phyloP scores from a whole-genome alignment of 1,140 invertebrate genomes.

The Caenorhabditis briggsae region DNA sequence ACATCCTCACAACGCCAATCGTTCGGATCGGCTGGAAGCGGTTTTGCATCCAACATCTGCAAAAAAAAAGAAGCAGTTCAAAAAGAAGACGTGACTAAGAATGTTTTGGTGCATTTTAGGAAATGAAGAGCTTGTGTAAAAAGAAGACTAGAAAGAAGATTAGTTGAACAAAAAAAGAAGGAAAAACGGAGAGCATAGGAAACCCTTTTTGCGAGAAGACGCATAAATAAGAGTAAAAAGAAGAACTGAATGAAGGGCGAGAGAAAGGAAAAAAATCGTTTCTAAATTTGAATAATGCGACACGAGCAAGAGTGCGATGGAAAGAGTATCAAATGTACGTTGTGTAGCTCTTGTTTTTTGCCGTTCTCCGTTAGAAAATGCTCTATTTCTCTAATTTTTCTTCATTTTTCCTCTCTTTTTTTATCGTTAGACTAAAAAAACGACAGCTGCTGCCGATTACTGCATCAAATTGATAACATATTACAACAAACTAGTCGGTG shows the following conservation, averaged over 20 bases:
- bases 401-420: not conserved
- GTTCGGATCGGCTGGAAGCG: slow-evolving; percentile 6
- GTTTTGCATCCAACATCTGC: slow-evolving; percentile 28
- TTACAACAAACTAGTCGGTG: not conserved
- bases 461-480: not conserved
- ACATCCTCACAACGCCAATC: slow-evolving; percentile 46
- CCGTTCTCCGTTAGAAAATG: slow-evolving; percentile 12
- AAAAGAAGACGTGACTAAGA: not conserved
- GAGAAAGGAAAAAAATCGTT: slow-evolving; percentile 17
- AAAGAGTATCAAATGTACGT: slow-evolving; percentile 29
- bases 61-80: not conserved
- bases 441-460: not conserved
- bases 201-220: slow-evolving; percentile 14
- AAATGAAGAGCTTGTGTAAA: slow-evolving; percentile 29
- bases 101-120: slow-evolving; percentile 7
- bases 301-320: not conserved
- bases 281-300: slow-evolving; percentile 47
- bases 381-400: not conserved
- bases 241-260: not conserved
- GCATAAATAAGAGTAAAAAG: slow-evolving; percentile 47
- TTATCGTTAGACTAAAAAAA: not conserved
- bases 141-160: slow-evolving; percentile 19
- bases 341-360: not conserved
- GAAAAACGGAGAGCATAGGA: slow-evolving; percentile 14
- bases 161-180: slow-evolving; percentile 18